These are phyloP conservation scores for Formica aserva DNA, from an alignment of 2,888 invertebrate species.

Conservation along the genomic window DNA sequence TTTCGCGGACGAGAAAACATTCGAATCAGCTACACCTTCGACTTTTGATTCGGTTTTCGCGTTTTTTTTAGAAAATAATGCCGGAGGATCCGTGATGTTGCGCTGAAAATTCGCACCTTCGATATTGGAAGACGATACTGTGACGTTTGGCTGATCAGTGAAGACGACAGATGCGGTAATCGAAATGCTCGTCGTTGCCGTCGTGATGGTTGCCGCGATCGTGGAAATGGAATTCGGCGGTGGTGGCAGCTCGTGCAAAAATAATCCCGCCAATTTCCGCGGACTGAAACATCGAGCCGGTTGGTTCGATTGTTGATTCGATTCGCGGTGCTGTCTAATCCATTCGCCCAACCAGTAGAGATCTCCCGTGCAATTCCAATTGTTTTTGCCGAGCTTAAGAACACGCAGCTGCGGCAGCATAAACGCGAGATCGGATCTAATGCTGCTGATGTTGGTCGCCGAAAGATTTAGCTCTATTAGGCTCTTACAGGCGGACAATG, in stretches of 20 bases:
- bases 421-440: conserved; percentile 90
- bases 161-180: conserved; percentile 58
- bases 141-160: conserved; percentile 44
- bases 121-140: conserved; percentile 63
- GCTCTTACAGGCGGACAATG: conserved; percentile 90
- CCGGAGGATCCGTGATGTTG: conserved; percentile 31
- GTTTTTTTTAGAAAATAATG: conserved; percentile 29
- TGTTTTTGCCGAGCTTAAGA: conserved; percentile 90
- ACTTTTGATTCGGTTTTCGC: conserved; percentile 27
- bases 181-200: conserved; percentile 32
- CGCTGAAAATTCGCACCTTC: conserved; percentile 30
- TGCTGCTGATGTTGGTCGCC: conserved; percentile 88
- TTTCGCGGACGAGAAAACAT: neutral
- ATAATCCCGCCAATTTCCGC: conserved; percentile 71
- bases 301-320: conserved; percentile 70
- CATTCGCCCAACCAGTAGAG: conserved; percentile 90
- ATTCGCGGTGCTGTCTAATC: conserved; percentile 87
- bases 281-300: conserved; percentile 78
- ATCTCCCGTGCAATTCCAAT: conserved; percentile 89
- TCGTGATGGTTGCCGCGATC: conserved; percentile 49
- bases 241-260: conserved; percentile 78
- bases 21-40: neutral
- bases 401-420: conserved; percentile 90
- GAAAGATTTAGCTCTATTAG: conserved; percentile 91
- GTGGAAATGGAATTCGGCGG: conserved; percentile 67